phyloP scores from a whole-genome alignment of 2,797 vertebrate genomes.

The Eleutherodactylus coqui region DNA sequence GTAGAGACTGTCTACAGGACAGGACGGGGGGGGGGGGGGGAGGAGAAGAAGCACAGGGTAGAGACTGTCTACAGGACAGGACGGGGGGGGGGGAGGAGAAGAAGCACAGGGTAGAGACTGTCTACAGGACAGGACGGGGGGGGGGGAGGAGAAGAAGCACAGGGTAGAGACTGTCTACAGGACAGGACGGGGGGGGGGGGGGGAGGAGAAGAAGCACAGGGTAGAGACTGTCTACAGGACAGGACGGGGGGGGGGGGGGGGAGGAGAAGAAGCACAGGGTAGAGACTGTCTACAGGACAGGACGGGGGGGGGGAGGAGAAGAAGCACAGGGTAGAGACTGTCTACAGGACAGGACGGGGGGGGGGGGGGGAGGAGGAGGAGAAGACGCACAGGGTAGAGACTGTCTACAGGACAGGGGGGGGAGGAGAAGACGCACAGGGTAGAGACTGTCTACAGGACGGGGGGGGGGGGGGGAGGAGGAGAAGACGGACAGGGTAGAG shows the following conservation, averaged over 20 bases:
- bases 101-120: neutral
- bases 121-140: neutral
- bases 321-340: neutral
- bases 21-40: neutral
- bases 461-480: neutral
- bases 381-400: constrained; percentile 64
- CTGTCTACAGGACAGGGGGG: constrained; percentile 81
- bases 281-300: neutral
- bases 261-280: no score
- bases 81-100: no score
- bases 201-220: neutral
- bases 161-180: constrained; percentile 85
- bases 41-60: no score
- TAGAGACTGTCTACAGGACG: no score
- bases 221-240: neutral
- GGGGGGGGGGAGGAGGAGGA: no score
- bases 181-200: no score
- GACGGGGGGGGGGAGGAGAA: constrained; percentile 65
- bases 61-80: neutral
- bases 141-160: neutral
- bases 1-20: neutral
- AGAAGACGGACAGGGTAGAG: no score
- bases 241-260: no score
- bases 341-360: constrained; percentile 85
- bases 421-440: neutral